phyloP scores from a whole-genome alignment of 1,140 invertebrate species.

The Piezodorus guildinii region DNA sequence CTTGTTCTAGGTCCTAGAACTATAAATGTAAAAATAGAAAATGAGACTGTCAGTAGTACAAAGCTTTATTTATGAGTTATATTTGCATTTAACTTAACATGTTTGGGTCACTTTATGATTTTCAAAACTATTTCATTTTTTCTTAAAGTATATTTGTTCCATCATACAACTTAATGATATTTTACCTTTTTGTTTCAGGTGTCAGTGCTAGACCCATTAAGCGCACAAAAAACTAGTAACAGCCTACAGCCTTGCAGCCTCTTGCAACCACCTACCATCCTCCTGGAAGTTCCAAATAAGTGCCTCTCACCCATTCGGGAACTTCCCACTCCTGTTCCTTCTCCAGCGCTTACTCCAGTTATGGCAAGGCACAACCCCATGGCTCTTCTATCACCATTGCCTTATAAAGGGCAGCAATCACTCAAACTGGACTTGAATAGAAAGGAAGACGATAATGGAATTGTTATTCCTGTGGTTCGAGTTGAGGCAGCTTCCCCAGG shows the following conservation, averaged over 20 bases:
- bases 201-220: conserved; percentile 50
- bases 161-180: no score
- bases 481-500: conserved; percentile 49
- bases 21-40: no score
- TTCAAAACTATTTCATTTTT: no score
- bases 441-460: conserved; percentile 7
- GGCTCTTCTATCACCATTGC: conserved; percentile 18
- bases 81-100: no score
- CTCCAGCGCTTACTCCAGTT: conserved; percentile 54
- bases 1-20: no score
- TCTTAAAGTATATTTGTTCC: no score
- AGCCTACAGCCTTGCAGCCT: conserved; percentile 40
- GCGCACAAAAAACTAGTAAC: conserved; percentile 41
- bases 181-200: conserved; percentile 41
- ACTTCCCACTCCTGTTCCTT: conserved; percentile 51
- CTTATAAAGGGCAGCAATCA: conserved; percentile 10
- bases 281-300: conserved; percentile 59
- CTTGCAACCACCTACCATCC: conserved; percentile 52
- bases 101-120: no score
- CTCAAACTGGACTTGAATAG: no score
- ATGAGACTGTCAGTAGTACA: no score
- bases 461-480: conserved; percentile 48
- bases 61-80: no score
- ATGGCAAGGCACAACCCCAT: conserved; percentile 33
- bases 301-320: conserved; percentile 61